Evolutionary conservation across 2,113 vertebrate genomes (phyloP).

Genomic region (Ia io): DNA sequence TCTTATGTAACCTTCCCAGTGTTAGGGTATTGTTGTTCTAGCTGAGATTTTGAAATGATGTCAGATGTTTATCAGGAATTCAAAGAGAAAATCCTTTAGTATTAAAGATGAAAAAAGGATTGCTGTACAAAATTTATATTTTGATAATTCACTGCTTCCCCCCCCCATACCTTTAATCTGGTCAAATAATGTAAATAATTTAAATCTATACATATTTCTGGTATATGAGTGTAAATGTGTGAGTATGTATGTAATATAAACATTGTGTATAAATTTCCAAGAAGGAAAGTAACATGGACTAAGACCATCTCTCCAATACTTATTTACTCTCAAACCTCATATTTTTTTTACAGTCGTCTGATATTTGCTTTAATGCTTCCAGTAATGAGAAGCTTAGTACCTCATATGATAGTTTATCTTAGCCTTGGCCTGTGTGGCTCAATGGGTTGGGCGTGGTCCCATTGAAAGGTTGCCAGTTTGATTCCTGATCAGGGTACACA

Average conservation of each 20-base stretch:
- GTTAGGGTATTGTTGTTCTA: conserved; percentile 4
- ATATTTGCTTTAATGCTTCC: neutral
- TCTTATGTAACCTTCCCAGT: conserved; percentile 8
- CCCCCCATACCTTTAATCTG: neutral
- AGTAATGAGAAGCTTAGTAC: neutral
- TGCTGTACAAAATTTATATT: neutral
- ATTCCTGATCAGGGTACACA: no score
- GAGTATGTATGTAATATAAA: neutral
- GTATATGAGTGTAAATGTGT: neutral
- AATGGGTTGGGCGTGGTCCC: no score
- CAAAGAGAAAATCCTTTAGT: neutral
- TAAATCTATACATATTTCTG: neutral
- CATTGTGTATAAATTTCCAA: neutral
- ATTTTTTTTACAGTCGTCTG: neutral
- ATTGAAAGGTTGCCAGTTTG: no score
- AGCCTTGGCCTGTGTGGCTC: no score
- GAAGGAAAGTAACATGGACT: neutral
- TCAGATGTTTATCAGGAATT: neutral
- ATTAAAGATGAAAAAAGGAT: neutral
- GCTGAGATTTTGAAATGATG: conserved; percentile 52
- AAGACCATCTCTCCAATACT: neutral
- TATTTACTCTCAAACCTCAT: neutral
- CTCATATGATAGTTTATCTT: neutral
- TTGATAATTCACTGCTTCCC: neutral
- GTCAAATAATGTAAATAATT: neutral